These are phyloP conservation scores for Thripadectes ignobilis DNA, from an alignment of 2,797 vertebrate species.

Conservation along the genomic window DNA sequence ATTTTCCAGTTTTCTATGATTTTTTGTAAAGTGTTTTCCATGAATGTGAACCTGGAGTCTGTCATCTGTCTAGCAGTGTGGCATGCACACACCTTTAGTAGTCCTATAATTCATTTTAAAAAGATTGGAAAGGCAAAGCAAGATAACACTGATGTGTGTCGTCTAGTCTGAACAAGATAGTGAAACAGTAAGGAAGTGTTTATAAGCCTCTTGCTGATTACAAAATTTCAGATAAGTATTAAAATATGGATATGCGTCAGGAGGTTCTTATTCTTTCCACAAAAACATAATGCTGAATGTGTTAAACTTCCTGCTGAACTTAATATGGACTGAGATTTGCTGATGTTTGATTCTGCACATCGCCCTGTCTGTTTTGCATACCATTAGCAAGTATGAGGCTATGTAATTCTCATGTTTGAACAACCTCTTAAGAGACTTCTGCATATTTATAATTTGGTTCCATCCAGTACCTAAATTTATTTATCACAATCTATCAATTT, in stretches of 20 bases:
- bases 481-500: background rate
- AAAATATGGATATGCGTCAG: background rate
- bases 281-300: background rate
- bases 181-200: background rate
- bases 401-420: background rate
- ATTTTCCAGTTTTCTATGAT: background rate
- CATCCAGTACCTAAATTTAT: background rate
- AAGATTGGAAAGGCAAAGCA: background rate
- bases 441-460: background rate
- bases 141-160: background rate
- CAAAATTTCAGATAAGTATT: background rate
- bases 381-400: background rate
- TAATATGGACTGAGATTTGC: background rate
- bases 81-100: background rate
- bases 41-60: background rate
- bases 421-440: background rate
- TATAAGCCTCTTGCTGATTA: background rate
- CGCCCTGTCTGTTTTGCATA: background rate
- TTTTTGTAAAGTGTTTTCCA: background rate
- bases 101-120: background rate
- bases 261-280: background rate
- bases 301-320: background rate
- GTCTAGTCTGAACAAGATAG: background rate
- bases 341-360: background rate
- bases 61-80: background rate